Percentiles rank a stretch among this genome's conserved stretches.
These are phyloP conservation scores for Drosophila demipolita DNA, from an alignment of 2,888 invertebrate genomes.

Conservation along the genomic window DNA sequence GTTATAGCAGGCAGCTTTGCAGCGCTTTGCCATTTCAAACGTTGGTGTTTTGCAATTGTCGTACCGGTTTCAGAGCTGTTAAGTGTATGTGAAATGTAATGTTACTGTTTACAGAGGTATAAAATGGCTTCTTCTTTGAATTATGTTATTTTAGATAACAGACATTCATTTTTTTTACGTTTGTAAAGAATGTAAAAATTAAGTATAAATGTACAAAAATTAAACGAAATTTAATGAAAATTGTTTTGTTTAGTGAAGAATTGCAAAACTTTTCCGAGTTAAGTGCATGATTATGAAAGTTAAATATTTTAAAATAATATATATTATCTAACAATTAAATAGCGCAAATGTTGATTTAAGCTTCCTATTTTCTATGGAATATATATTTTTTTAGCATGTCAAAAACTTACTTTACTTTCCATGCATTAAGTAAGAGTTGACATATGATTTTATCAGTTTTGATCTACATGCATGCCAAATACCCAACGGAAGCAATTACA, in stretches of 20 bases:
- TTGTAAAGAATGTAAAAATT: too few relatives aligned
- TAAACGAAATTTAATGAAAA: not conserved
- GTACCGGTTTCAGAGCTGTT: not conserved
- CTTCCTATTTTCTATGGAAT: not conserved
- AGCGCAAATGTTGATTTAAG: not conserved
- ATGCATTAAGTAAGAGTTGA: not conserved
- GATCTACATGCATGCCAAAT: conserved; percentile 44
- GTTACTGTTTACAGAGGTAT: not conserved
- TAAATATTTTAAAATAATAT: not conserved
- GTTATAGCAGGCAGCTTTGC: conserved; percentile 28
- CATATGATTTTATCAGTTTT: conserved; percentile 16
- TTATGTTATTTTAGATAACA: not conserved
- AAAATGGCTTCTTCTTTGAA: not conserved
- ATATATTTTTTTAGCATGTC: not conserved
- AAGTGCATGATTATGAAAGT: not conserved
- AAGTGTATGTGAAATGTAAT: not conserved
- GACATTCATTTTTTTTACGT: too few relatives aligned
- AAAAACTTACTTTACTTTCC: not conserved
- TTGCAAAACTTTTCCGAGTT: not conserved
- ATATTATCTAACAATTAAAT: not conserved
- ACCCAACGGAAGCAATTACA: conserved; percentile 47
- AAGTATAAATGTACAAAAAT: too few relatives aligned
- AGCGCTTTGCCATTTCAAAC: not conserved
- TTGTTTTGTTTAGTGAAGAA: not conserved
- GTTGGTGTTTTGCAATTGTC: not conserved